Evolutionary conservation across 1,140 invertebrate genomes (phyloP).

Genomic region (Drosophila pachea): DNA sequence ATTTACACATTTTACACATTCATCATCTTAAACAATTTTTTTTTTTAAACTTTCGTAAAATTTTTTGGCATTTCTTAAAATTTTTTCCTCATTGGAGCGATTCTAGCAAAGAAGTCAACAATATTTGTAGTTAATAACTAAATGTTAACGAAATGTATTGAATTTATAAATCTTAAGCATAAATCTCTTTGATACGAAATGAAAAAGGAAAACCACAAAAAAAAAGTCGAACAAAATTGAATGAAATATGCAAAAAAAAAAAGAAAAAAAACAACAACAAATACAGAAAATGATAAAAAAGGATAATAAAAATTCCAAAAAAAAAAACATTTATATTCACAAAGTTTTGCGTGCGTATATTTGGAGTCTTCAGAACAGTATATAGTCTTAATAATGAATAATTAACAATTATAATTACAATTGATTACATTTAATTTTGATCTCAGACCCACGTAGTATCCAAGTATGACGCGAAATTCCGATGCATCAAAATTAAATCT

Average conservation of each 20-base stretch:
- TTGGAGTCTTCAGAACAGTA: conserved; percentile 57
- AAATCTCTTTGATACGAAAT: conserved; percentile 29
- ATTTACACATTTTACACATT: conserved; percentile 58
- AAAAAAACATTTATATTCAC: conserved; percentile 33
- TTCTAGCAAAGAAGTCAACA: conserved; percentile 57
- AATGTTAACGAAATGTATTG: conserved; percentile 67
- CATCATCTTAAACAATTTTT: conserved; percentile 30
- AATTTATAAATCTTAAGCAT: conserved; percentile 70
- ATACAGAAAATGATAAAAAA: no score
- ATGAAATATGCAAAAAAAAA: conserved; percentile 50
- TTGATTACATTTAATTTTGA: conserved; percentile 73
- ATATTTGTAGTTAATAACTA: conserved; percentile 62
- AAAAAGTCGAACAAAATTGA: conserved; percentile 45
- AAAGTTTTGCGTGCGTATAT: conserved; percentile 16
- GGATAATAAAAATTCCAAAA: conserved; percentile 1
- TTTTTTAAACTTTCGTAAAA: conserved; percentile 46
- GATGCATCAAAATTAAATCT: conserved; percentile 74
- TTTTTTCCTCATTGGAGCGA: conserved; percentile 55
- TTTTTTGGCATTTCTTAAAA: conserved; percentile 51
- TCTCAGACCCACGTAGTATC: conserved; percentile 62
- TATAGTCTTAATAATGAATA: conserved; percentile 62
- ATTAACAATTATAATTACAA: conserved; percentile 18
- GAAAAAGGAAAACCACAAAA: conserved; percentile 22
- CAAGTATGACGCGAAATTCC: conserved; percentile 60
- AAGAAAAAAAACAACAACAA: conserved; percentile 25